Percentiles rank a stretch among this genome's conserved stretches.
phyloP scores from a whole-genome alignment of 2,113 vertebrate species.

The Ovibos moschatus region DNA sequence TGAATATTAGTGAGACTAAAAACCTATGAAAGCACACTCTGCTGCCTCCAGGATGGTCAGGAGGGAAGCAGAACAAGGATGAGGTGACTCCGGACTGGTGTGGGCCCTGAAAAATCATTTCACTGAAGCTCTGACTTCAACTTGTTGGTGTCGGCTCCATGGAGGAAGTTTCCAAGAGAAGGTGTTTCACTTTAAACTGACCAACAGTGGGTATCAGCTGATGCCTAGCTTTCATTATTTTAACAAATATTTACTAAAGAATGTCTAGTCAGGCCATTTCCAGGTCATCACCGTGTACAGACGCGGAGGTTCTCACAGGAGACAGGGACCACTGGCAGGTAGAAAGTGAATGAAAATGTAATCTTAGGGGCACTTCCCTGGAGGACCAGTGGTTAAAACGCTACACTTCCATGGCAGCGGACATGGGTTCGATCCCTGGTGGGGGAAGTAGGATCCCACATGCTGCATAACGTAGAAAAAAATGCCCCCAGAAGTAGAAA shows the following conservation, averaged over 20 bases:
- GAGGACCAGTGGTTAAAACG: background rate
- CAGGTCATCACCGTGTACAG: background rate
- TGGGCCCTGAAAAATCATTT: background rate
- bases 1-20: background rate
- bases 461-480: background rate
- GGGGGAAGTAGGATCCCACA: background rate
- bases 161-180: background rate
- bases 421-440: background rate
- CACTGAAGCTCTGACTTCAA: background rate
- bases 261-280: background rate
- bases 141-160: background rate
- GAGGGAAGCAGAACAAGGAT: background rate
- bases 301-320: background rate
- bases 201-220: background rate
- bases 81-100: accelerated
- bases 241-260: background rate
- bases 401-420: background rate
- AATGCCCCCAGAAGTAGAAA: background rate
- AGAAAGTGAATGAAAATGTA: background rate
- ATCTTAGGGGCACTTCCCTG: background rate
- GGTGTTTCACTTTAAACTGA: background rate
- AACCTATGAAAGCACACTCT: accelerated
- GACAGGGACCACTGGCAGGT: background rate
- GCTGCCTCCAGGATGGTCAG: accelerated
- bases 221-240: background rate